phyloP scores from a whole-genome alignment of 2,797 vertebrate species.

The Nyctalus aviator region DNA sequence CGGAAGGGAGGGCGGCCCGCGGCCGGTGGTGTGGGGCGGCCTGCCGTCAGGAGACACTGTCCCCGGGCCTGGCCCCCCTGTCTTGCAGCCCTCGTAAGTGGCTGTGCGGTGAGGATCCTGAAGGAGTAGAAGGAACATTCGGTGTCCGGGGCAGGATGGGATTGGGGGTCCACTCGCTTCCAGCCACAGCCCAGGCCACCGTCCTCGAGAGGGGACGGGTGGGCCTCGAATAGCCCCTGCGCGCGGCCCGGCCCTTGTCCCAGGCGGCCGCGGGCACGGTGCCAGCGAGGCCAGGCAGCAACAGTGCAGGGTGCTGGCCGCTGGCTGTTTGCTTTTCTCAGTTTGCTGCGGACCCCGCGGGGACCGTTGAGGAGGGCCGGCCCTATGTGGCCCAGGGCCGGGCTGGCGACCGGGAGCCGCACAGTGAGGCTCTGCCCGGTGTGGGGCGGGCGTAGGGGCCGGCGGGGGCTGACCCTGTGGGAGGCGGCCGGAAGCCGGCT shows the following conservation, averaged over 20 bases:
- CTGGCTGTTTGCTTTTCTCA: slow-evolving; percentile 72
- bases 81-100: too few species aligned
- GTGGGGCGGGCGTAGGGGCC: fast-evolving
- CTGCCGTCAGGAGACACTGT: too few species aligned
- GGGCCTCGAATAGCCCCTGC: fast-evolving
- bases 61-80: too few species aligned
- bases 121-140: neutral
- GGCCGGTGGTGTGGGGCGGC: too few species aligned
- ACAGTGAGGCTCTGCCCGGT: neutral
- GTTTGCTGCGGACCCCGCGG: slow-evolving; percentile 61
- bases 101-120: too few species aligned
- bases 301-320: neutral
- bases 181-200: fast-evolving
- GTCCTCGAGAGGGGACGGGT: fast-evolving
- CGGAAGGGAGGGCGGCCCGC: too few species aligned
- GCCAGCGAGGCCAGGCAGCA: too few species aligned
- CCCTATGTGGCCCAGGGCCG: neutral
- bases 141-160: fast-evolving
- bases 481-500: neutral
- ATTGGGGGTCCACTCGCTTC: fast-evolving
- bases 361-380: slow-evolving; percentile 54
- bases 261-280: too few species aligned
- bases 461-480: fast-evolving
- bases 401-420: fast-evolving
- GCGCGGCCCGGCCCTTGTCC: too few species aligned